These are phyloP conservation scores for Acrobeloides nanus DNA, from an alignment of 2,888 invertebrate species.

Conservation along the genomic window DNA sequence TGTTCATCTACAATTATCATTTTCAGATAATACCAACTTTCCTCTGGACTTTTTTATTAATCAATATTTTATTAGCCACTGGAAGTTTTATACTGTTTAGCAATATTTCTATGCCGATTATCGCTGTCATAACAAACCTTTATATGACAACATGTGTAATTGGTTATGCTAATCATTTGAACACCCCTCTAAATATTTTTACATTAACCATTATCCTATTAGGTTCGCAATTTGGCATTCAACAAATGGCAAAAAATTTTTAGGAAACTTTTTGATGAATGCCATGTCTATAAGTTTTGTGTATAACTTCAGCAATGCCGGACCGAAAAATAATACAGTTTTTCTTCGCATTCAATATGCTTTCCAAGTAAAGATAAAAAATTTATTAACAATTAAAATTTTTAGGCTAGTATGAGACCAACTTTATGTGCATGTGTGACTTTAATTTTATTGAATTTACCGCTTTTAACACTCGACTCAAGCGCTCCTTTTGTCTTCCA, in stretches of 20 bases:
- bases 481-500: constrained; percentile 6
- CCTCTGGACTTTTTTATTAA: constrained; percentile 27
- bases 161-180: constrained; percentile 27
- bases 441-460: constrained; percentile 7
- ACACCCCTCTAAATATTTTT: constrained; percentile 45
- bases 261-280: constrained; percentile 41
- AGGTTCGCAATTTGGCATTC: constrained; percentile 12
- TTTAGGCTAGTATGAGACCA: constrained; percentile 23
- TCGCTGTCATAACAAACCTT: constrained; percentile 18
- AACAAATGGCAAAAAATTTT: constrained; percentile 3
- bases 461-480: constrained; percentile 5
- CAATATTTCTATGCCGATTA: constrained; percentile 16
- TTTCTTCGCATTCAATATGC: constrained; percentile 45
- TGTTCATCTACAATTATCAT: background rate
- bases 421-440: constrained; percentile 14
- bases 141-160: constrained; percentile 17
- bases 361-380: constrained; percentile 33
- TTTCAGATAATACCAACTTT: constrained; percentile 26
- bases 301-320: constrained; percentile 45
- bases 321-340: constrained; percentile 31
- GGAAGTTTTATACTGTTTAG: constrained; percentile 19
- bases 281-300: constrained; percentile 42
- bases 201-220: constrained; percentile 38
- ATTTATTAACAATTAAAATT: background rate
- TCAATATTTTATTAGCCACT: constrained; percentile 8